Evolutionary conservation across 1,140 invertebrate genomes (phyloP), one percentile per base, ranked within the genome.

Genomic region (Diachasmimorpha longicaudata): DNA sequence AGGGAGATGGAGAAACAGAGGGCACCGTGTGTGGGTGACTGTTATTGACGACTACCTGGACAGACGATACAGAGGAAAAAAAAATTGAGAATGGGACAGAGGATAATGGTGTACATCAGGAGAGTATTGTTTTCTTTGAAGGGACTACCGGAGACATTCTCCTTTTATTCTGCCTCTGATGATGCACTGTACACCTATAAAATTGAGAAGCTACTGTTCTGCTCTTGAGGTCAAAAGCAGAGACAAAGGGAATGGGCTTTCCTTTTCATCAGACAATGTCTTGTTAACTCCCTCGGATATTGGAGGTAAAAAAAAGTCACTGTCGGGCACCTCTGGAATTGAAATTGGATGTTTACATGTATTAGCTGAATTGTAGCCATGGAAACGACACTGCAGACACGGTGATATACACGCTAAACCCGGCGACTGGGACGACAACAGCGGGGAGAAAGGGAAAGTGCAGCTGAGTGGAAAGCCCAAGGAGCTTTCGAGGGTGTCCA

Each of bases 401-500:
- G 42, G 31, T 31, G 13, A 70, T 14, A 13, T 16, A 13, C 39
- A 39, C 23, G 58, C 55, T 19, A 42, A 31, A 37, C 11, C 31
- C 31, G 31, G 31, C 2, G 31, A 31, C 31, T 2, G 31, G 31
- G 31, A 31, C 16, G 37, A 70, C 16, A 23, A 9, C 23, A 70
- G 31, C 31, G 31, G 2, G 46, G 19, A 44, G 21, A 36, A 16
- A 67, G 46, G 74, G 31, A 74, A 72, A 75, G 46, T 71, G 74
- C 70, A 77, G 42, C 69, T 63, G 76, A 76, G 74, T 75, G 68
- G 74, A 78, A 80, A 80, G 77, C 78, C 72, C 72, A 31, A 58
- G 74, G 69, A 77, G 71, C 77, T 79, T 74, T 74, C 72, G 58
- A 69, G 78, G 79, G 76, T 78, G 74, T 78, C 77, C 78, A 70